These are phyloP conservation scores for Mastomys natalensis DNA, from an alignment of 2,113 vertebrate genomes.

Conservation along the genomic window DNA sequence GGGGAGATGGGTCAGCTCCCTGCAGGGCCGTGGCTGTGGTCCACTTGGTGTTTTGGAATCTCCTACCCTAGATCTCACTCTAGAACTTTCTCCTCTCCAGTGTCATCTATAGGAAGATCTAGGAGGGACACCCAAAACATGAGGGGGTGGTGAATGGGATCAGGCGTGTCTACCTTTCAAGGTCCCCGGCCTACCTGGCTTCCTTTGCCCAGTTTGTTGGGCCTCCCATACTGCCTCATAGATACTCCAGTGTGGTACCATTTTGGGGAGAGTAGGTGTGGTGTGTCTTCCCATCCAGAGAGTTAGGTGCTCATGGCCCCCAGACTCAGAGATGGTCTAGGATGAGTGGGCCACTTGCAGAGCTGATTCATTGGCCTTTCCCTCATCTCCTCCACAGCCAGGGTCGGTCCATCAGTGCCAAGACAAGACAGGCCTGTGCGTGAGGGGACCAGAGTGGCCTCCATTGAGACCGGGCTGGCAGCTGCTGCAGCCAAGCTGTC, in stretches of 20 bases:
- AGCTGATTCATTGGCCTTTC: slow-evolving; percentile 44
- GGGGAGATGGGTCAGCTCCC: no score
- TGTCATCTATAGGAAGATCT: background rate
- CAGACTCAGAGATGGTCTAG: background rate
- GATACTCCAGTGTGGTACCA: no score
- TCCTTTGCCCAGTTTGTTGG: background rate
- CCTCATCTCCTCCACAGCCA: slow-evolving; percentile 87
- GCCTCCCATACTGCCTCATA: background rate
- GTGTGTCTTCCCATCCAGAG: background rate
- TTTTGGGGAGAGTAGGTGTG: background rate
- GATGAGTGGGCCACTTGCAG: fast-evolving
- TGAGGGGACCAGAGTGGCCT: slow-evolving; percentile 97
- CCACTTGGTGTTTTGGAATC: background rate
- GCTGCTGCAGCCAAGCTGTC: slow-evolving; percentile 97
- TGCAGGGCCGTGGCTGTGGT: background rate
- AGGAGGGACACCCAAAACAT: background rate
- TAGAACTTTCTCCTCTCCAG: background rate
- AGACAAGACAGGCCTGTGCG: slow-evolving; percentile 97
- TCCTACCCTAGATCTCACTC: background rate
- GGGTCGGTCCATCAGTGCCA: slow-evolving; percentile 96
- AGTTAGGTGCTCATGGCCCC: background rate
- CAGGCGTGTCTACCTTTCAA: background rate
- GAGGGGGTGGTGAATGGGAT: background rate
- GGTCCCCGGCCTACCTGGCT: background rate
- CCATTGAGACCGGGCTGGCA: slow-evolving; percentile 96